Conservation (phyloP, 2,797 vertebrate genomes). For the Melanotaenia pygmaea region DNA sequence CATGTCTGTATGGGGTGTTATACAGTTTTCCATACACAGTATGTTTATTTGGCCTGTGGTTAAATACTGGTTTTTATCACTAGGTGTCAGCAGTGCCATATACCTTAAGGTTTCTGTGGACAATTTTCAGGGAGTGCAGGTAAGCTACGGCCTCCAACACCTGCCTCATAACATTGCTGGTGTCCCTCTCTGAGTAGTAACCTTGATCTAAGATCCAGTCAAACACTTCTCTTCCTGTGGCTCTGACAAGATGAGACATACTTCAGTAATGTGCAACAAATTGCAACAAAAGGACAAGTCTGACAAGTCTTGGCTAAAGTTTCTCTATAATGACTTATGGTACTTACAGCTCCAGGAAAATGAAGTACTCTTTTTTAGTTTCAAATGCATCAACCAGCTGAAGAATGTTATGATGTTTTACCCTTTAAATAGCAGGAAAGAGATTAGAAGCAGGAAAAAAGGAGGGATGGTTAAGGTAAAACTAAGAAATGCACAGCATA, state of each 20-base stretch:
- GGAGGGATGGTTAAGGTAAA: not conserved
- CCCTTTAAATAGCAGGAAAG: constrained; percentile 80
- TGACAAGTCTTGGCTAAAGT: not conserved
- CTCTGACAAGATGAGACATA: constrained; percentile 80
- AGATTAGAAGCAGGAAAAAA: not conserved
- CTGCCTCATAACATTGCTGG: constrained; percentile 97
- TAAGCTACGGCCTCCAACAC: constrained; percentile 97
- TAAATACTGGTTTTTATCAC: constrained; percentile 51
- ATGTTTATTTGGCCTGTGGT: constrained; percentile 10
- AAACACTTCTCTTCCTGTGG: constrained; percentile 97
- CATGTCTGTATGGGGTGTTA: not conserved
- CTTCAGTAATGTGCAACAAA: constrained; percentile 17
- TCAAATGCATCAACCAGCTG: constrained; percentile 97
- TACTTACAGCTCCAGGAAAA: constrained; percentile 98
- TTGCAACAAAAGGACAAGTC: constrained; percentile 5
- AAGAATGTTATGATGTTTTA: constrained; percentile 97
- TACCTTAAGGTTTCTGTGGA: constrained; percentile 99
- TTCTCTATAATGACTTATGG: constrained; percentile 1
- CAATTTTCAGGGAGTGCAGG: constrained; percentile 95
- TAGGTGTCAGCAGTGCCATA: constrained; percentile 60
- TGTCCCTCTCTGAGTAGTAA: constrained; percentile 97
- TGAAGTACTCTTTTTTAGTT: constrained; percentile 97
- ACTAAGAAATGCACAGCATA: not conserved
- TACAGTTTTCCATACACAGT: not conserved
- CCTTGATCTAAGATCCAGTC: constrained; percentile 99